A percentile compares a stretch with the other conserved stretches of the same genome.
Conservation (phyloP, 2,113 vertebrate species). For the Himantopus leucocephalus region DNA sequence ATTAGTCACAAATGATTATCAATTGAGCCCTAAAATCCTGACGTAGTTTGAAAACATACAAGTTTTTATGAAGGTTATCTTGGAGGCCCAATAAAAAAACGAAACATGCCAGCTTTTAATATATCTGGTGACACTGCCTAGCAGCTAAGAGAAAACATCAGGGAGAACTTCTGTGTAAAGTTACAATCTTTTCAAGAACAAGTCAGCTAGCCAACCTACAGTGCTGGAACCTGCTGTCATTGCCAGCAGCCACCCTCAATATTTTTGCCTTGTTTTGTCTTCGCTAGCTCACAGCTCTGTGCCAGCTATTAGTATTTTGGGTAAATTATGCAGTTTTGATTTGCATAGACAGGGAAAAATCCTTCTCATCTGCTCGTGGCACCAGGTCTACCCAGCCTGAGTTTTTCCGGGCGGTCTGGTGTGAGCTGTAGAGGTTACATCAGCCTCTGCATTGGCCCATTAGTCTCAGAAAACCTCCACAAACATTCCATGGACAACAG, state of each 20-base stretch:
- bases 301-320: not conserved
- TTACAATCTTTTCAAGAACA: not conserved
- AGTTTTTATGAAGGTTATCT: slow-evolving; percentile 4
- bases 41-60: not conserved
- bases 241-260: not conserved
- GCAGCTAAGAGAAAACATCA: not conserved
- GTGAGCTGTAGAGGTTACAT: not conserved
- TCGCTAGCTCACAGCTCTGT: not conserved
- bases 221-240: not conserved
- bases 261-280: not conserved
- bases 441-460: not conserved
- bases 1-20: slow-evolving; percentile 55
- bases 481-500: not conserved
- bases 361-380: not conserved
- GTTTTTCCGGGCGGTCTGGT: not conserved
- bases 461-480: not conserved
- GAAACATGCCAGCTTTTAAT: not conserved
- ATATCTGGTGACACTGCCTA: not conserved
- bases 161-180: not conserved
- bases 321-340: not conserved
- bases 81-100: not conserved
- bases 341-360: not conserved
- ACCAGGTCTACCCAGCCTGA: not conserved
- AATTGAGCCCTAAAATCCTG: slow-evolving; percentile 14
- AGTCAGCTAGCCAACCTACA: not conserved